Conservation (phyloP, 1,140 invertebrate genomes). For the Drosophila aff. region DNA sequence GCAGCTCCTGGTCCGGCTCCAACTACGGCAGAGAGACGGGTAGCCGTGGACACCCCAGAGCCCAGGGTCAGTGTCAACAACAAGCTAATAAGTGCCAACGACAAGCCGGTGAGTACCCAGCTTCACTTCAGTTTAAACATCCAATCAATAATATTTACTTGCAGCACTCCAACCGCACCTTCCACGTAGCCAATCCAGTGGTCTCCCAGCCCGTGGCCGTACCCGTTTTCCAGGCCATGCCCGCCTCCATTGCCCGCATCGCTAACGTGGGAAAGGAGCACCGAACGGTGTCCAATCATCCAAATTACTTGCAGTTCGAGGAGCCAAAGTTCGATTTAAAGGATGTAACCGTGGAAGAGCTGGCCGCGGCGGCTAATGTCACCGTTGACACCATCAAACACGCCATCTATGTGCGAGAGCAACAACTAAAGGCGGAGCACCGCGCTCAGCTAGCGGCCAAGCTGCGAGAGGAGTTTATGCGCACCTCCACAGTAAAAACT, state of each 20-base stretch:
- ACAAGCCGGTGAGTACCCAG: conserved; percentile 50
- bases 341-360: conserved; percentile 86
- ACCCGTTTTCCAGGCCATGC: conserved; percentile 83
- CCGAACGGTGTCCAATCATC: conserved; percentile 55
- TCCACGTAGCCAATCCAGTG: conserved; percentile 75
- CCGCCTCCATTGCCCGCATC: conserved; percentile 86
- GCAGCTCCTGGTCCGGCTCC: conserved; percentile 17
- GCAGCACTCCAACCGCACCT: conserved; percentile 76
- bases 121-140: too few relatives aligned
- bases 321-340: conserved; percentile 85
- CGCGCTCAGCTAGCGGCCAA: conserved; percentile 71
- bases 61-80: conserved; percentile 78
- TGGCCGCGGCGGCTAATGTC: conserved; percentile 90
- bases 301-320: conserved; percentile 80
- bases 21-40: conserved; percentile 59
- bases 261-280: conserved; percentile 74
- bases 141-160: neutral
- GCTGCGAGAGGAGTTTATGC: conserved; percentile 75
- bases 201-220: conserved; percentile 79
- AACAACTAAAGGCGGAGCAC: conserved; percentile 87
- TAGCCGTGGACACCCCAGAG: conserved; percentile 74
- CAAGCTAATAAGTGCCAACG: conserved; percentile 58
- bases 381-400: conserved; percentile 90
- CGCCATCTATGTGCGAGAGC: conserved; percentile 89
- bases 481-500: conserved; percentile 85